Evolutionary conservation across 2,888 invertebrate genomes (phyloP).

Genomic region (Drosophila testacea): DNA sequence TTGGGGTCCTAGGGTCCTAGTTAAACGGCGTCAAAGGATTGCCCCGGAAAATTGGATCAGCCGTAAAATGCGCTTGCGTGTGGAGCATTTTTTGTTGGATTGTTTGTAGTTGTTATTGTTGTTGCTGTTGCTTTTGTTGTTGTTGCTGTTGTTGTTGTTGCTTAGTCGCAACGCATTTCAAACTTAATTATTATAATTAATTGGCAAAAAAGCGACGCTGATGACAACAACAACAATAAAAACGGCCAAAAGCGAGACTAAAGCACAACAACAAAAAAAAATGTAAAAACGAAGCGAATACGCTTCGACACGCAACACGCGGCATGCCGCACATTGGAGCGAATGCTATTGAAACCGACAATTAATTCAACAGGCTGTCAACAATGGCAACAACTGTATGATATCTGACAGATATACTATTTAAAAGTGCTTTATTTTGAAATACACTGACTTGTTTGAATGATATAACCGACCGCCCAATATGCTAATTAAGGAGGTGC

Average conservation of each 20-base stretch:
- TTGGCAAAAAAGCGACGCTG: constrained; percentile 70
- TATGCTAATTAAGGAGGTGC: constrained; percentile 7
- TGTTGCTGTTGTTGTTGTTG: constrained; percentile 54
- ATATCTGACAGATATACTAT: neutral
- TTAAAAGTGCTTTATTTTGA: neutral
- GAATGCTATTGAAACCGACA: constrained; percentile 4
- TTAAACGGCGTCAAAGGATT: constrained; percentile 67
- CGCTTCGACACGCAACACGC: constrained; percentile 48
- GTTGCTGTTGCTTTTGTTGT: constrained; percentile 4
- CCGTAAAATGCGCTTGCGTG: constrained; percentile 75
- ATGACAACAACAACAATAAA: constrained; percentile 31
- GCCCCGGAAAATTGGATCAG: constrained; percentile 71
- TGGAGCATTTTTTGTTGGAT: constrained; percentile 38
- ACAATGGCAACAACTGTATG: neutral
- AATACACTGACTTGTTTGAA: neutral
- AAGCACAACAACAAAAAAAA: constrained; percentile 18
- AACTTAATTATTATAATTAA: constrained; percentile 79
- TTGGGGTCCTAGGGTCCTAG: constrained; percentile 12
- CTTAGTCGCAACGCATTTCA: constrained; percentile 76
- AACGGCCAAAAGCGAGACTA: constrained; percentile 28
- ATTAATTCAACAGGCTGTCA: constrained; percentile 28
- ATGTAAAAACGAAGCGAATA: constrained; percentile 25
- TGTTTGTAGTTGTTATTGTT: constrained; percentile 24
- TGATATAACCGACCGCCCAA: neutral
- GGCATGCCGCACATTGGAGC: constrained; percentile 43